A percentile compares a stretch with the other conserved stretches of the same genome.
phyloP scores from a whole-genome alignment of 2,113 vertebrate genomes.

The Lampris megalopsis region DNA sequence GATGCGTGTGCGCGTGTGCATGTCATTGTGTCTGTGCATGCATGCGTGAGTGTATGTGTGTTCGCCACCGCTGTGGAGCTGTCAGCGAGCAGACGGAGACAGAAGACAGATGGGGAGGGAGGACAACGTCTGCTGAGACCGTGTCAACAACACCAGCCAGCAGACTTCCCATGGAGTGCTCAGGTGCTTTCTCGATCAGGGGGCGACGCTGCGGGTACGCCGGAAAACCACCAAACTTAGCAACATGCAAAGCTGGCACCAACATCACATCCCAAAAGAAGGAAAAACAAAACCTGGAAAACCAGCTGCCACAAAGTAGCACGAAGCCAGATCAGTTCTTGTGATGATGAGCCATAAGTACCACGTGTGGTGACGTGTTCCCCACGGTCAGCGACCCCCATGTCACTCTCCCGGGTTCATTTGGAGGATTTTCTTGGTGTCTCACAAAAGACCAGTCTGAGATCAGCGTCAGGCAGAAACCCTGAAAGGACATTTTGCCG shows the following conservation, averaged over 20 bases:
- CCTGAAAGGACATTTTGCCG: constrained; percentile 23
- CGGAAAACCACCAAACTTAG: neutral
- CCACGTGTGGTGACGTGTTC: too few species aligned
- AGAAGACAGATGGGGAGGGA: constrained; percentile 60
- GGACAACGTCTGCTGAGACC: constrained; percentile 52
- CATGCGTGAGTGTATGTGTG: constrained; percentile 23
- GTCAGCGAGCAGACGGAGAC: constrained; percentile 53
- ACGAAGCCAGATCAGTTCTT: neutral
- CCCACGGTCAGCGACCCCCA: too few species aligned
- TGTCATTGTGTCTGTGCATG: constrained; percentile 27
- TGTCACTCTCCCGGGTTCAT: too few species aligned
- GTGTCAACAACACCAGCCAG: constrained; percentile 54
- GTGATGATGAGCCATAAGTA: too few species aligned
- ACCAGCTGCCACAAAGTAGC: too few species aligned
- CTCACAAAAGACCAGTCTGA: neutral
- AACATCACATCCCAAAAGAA: neutral
- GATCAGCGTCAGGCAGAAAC: constrained; percentile 14
- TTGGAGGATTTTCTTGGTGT: too few species aligned
- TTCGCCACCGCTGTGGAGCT: constrained; percentile 52
- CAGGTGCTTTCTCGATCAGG: constrained; percentile 45
- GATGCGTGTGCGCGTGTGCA: constrained; percentile 32
- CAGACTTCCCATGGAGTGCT: constrained; percentile 61
- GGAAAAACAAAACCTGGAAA: too few species aligned
- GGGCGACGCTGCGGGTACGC: constrained; percentile 23
- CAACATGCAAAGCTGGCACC: neutral